These are phyloP conservation scores for Lucilia cuprina DNA, from an alignment of 1,140 invertebrate genomes.

Conservation along the genomic window DNA sequence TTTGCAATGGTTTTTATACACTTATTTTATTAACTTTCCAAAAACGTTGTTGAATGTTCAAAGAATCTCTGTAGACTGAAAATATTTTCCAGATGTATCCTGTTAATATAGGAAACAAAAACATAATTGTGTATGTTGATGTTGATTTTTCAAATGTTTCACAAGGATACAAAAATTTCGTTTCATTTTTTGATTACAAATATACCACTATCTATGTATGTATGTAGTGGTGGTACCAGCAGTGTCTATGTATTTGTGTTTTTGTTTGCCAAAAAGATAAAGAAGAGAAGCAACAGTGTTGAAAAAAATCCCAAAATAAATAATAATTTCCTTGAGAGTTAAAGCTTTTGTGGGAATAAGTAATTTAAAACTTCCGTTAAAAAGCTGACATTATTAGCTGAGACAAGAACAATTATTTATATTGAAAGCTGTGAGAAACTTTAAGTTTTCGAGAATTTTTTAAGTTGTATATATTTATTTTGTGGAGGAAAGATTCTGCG, in stretches of 20 bases:
- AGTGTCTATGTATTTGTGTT: too few relatives aligned
- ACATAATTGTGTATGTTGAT: conserved; percentile 3
- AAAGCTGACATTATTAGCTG: neutral
- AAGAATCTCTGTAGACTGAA: conserved; percentile 32
- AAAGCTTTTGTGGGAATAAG: neutral
- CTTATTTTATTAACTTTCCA: neutral
- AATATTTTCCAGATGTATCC: conserved; percentile 33
- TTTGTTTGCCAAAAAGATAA: neutral
- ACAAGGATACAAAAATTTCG: conserved; percentile 31
- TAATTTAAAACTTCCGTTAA: neutral
- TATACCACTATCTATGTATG: neutral
- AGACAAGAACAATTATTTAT: too few relatives aligned
- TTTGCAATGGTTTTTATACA: neutral
- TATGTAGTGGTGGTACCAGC: neutral
- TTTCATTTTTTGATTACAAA: conserved; percentile 12
- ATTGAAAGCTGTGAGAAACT: too few relatives aligned
- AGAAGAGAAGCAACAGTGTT: conserved; percentile 30
- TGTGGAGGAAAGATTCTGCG: too few relatives aligned
- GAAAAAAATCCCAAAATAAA: conserved; percentile 18
- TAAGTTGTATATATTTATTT: too few relatives aligned
- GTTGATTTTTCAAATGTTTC: conserved; percentile 15
- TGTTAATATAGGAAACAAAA: conserved; percentile 34
- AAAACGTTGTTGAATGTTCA: conserved; percentile 31
- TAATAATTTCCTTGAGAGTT: neutral
- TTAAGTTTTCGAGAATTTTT: too few relatives aligned